Evolutionary conservation across 64 coral and sea anemone species (phyloP).

Genomic region (Acropora yongei): DNA sequence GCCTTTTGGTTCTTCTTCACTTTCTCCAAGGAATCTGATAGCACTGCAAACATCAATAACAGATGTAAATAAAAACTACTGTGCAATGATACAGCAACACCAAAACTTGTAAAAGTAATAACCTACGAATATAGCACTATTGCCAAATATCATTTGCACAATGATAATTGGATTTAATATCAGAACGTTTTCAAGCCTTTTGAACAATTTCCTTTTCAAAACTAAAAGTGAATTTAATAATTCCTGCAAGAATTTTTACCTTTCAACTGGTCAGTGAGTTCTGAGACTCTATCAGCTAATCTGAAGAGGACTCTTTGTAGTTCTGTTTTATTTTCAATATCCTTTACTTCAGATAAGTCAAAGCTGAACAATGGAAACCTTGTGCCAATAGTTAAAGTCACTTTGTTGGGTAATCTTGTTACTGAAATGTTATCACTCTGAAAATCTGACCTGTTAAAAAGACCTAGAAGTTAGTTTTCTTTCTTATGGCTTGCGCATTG

Average conservation of each 20-base stretch:
- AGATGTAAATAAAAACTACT: background rate
- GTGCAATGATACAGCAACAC: background rate
- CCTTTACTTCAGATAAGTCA: slow-evolving; percentile 84
- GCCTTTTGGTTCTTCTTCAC: slow-evolving; percentile 83
- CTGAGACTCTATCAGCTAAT: slow-evolving; percentile 76
- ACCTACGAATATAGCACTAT: too few relatives aligned
- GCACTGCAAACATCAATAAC: slow-evolving; percentile 34
- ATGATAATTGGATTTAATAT: too few relatives aligned
- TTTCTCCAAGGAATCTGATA: slow-evolving; percentile 72
- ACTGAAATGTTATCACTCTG: slow-evolving; percentile 53
- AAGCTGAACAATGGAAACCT: slow-evolving; percentile 45
- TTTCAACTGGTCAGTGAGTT: slow-evolving; percentile 81
- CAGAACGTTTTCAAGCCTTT: too few relatives aligned
- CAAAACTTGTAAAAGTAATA: background rate
- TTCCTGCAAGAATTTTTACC: slow-evolving; percentile 6
- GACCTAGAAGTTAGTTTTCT: background rate
- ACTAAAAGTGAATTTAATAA: too few relatives aligned
- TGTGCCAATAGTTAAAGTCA: slow-evolving; percentile 70
- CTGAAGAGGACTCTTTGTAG: slow-evolving; percentile 77
- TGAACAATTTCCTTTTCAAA: too few relatives aligned
- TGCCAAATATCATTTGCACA: too few relatives aligned
- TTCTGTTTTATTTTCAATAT: slow-evolving; percentile 76
- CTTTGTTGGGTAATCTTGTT: slow-evolving; percentile 56
- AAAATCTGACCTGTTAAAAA: slow-evolving; percentile 75
- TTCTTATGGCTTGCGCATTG: background rate